A percentile compares a stretch with the other conserved stretches of the same genome.
These are phyloP conservation scores for Aelia acuminata DNA, from an alignment of 2,888 invertebrate genomes.

Conservation along the genomic window DNA sequence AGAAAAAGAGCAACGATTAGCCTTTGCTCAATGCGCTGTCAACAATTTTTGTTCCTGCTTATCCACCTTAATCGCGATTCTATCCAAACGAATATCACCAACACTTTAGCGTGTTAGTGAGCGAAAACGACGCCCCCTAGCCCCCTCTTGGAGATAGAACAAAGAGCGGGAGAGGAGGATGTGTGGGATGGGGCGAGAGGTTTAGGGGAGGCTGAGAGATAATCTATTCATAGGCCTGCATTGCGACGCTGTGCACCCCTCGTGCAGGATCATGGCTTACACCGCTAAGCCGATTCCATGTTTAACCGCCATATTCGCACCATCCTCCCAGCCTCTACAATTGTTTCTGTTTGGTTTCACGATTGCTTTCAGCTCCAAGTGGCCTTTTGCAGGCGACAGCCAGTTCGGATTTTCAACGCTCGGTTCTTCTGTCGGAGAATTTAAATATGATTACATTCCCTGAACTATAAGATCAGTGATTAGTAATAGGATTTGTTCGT, in stretches of 20 bases:
- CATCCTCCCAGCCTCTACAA: neutral
- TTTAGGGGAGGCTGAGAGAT: conserved; percentile 50
- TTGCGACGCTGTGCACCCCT: conserved; percentile 52
- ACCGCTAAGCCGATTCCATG: conserved; percentile 42
- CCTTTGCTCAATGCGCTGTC: neutral
- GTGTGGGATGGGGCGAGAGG: neutral
- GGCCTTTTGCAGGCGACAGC: neutral
- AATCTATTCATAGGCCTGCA: conserved; percentile 58
- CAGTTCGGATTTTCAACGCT: neutral
- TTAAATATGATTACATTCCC: neutral
- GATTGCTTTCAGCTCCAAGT: conserved; percentile 36
- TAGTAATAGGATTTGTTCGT: neutral
- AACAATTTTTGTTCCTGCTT: neutral
- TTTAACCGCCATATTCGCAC: conserved; percentile 26
- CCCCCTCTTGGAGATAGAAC: conserved; percentile 7
- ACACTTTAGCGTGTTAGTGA: neutral
- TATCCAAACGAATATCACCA: neutral
- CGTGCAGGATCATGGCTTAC: conserved; percentile 11
- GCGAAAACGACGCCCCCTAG: neutral
- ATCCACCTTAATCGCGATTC: neutral
- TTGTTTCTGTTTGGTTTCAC: conserved; percentile 16
- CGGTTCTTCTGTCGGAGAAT: neutral
- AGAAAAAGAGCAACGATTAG: neutral
- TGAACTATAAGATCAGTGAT: neutral
- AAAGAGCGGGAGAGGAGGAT: neutral